These are phyloP conservation scores for Scylla paramamosain DNA, from an alignment of 1,140 invertebrate genomes.

Conservation along the genomic window DNA sequence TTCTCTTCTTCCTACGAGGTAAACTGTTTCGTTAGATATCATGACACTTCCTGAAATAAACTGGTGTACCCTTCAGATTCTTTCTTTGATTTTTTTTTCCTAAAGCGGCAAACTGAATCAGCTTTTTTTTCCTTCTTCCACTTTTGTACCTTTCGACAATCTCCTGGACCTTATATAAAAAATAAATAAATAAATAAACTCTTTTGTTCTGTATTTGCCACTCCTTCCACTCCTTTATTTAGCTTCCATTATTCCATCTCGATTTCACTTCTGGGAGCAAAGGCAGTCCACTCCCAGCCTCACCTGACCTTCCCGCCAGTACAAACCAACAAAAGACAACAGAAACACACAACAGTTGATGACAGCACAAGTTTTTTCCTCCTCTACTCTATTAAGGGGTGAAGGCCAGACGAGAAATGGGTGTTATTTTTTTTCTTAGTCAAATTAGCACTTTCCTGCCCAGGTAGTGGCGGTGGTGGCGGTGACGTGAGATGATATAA, in stretches of 20 bases:
- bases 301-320: background rate
- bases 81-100: too few relatives aligned
- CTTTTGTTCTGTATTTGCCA: too few relatives aligned
- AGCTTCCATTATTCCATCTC: background rate
- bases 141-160: too few relatives aligned
- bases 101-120: too few relatives aligned
- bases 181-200: too few relatives aligned
- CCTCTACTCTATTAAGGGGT: background rate
- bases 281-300: background rate
- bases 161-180: too few relatives aligned
- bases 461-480: background rate
- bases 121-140: too few relatives aligned
- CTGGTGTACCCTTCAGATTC: too few relatives aligned
- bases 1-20: too few relatives aligned
- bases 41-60: too few relatives aligned
- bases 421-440: background rate
- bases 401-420: background rate
- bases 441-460: background rate
- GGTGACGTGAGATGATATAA: background rate
- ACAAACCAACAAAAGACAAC: background rate
- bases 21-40: too few relatives aligned
- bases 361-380: background rate
- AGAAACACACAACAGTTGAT: background rate
- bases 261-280: background rate
- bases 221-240: too few relatives aligned